Base-by-base conservation (phyloP, 2,888 invertebrate genomes). In the Cephus pulcher region DNA sequence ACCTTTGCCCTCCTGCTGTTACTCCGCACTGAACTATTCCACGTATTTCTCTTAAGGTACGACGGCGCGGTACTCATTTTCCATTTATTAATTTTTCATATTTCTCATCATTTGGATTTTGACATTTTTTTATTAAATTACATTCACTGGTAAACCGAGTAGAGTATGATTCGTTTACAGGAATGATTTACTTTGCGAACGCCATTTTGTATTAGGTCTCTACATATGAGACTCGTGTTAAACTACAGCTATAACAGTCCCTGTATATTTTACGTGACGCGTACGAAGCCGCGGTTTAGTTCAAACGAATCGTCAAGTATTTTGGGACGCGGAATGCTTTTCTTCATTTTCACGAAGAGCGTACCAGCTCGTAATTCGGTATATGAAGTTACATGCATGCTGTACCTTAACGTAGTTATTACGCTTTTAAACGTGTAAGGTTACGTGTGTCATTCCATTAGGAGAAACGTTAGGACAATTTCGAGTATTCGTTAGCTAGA, bases 1-100 rank as follows among this genome's bases (percentile, higher is more conserved):
- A 85, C 81, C 80, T 79, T 83, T 80, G 82, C 83, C 81, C 85
- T 80, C 84, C 80, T 37, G 81, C 80, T 82, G 81, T 68, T 76
- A 73, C 70, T 68, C 40, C 74, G 68, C 76, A 76, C 71, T 71
- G 71, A 71, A n/a, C 74, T 35, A 69, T 37, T n/a, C 76, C 69
- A 32, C 77, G 32, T 34, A 77, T 74, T 71, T 71, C 71, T 71
- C 71, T 56, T 56, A 56, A 56, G 56, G 9, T 23, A 56, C 56
- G 23, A 56, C 56, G 9, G 23, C 56, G 56, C 56, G 2, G 56
- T 23, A 56, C 23, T 23, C 23, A 9, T 56, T 56, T 56, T 6
- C 56, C 2, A 23, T 56, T 56, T 56, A 23, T 9, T 56, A 56
- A 56, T 23, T 56, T 23, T 56, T 56, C 23, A 23, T 23, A 56